These are phyloP conservation scores for Trichomycterus rosablanca DNA, from an alignment of 2,113 vertebrate genomes.

Conservation along the genomic window DNA sequence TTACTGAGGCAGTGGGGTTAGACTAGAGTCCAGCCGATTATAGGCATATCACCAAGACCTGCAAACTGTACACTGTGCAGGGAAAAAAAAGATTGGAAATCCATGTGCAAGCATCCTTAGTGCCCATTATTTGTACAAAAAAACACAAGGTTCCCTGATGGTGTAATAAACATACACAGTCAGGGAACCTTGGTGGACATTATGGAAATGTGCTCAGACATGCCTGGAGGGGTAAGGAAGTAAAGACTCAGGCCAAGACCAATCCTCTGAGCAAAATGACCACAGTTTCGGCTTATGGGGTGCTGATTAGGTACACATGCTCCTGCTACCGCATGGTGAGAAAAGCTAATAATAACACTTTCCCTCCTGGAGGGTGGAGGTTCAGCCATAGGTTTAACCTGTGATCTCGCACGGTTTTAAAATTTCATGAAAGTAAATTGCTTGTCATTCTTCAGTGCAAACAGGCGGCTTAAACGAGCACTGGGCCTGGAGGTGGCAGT, in stretches of 20 bases:
- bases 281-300: constrained; percentile 25
- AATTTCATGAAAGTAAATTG: constrained; percentile 37
- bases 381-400: constrained; percentile 3
- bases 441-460: constrained; percentile 20
- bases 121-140: constrained; percentile 51
- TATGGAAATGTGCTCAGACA: constrained; percentile 60
- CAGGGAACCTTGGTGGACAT: constrained; percentile 59
- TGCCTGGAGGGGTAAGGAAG: constrained; percentile 56
- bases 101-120: constrained; percentile 33
- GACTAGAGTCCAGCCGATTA: constrained; percentile 11
- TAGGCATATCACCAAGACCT: constrained; percentile 13
- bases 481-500: neutral
- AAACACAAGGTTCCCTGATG: too few relatives aligned
- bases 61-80: constrained; percentile 35
- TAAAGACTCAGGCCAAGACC: constrained; percentile 33
- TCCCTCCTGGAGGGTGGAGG: constrained; percentile 18
- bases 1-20: constrained; percentile 54
- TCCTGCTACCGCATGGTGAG: constrained; percentile 18
- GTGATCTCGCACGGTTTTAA: constrained; percentile 32
- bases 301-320: constrained; percentile 30
- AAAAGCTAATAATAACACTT: constrained; percentile 31
- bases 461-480: neutral
- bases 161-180: constrained; percentile 59
- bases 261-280: constrained; percentile 17
- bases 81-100: constrained; percentile 39